phyloP scores from a whole-genome alignment of 2,797 vertebrate genomes.

The Microctenopoma stevenorrisi region DNA sequence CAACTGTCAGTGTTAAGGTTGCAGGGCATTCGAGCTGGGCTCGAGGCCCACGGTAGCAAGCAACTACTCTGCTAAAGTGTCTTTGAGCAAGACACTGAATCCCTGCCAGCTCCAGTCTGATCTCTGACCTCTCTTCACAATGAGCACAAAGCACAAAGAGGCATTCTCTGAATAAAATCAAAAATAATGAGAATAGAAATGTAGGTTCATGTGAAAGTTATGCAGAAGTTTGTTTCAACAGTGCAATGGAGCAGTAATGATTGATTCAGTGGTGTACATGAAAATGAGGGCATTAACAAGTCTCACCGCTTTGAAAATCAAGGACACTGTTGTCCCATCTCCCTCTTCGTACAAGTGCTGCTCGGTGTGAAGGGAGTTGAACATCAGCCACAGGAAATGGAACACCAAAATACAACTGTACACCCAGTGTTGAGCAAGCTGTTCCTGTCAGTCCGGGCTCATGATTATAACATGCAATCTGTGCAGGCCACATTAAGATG shows the following conservation, averaged over 20 bases:
- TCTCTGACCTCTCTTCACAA: constrained; percentile 59
- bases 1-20: constrained; percentile 49
- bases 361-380: constrained; percentile 52
- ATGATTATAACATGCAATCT: constrained; percentile 47
- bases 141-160: constrained; percentile 46
- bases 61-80: constrained; percentile 55
- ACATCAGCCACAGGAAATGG: constrained; percentile 57
- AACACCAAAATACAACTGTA: constrained; percentile 52
- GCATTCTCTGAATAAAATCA: constrained; percentile 47
- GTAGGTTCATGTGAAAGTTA: constrained; percentile 60
- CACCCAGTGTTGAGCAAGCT: constrained; percentile 53
- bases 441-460: constrained; percentile 55
- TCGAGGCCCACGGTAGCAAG: constrained; percentile 41
- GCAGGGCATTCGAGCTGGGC: constrained; percentile 50
- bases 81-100: constrained; percentile 71
- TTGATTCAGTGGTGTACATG: constrained; percentile 58
- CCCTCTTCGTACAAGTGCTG: constrained; percentile 29
- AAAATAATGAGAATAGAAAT: constrained; percentile 59
- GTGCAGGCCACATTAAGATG: constrained; percentile 25
- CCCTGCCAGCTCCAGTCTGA: constrained; percentile 60
- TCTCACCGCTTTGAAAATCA: constrained; percentile 60
- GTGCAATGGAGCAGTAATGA: constrained; percentile 39
- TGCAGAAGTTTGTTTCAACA: constrained; percentile 64
- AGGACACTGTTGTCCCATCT: constrained; percentile 48
- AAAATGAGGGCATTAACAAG: constrained; percentile 62